These are phyloP conservation scores for Agonopterix subpropinquella DNA, from an alignment of 2,888 invertebrate genomes.

Conservation along the genomic window DNA sequence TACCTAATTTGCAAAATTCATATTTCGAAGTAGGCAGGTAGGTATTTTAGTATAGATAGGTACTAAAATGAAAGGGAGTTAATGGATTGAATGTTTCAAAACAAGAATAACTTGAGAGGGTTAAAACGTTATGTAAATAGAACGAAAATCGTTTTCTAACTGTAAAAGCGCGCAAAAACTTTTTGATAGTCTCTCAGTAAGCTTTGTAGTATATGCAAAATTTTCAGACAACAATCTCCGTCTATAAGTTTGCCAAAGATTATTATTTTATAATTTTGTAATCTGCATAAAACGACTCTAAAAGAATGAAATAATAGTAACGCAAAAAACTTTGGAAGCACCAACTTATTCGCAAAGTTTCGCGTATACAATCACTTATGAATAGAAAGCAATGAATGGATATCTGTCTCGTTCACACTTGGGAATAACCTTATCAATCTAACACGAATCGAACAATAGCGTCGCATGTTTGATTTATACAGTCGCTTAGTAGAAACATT, in stretches of 20 bases:
- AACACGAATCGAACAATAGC: slow-evolving; percentile 75
- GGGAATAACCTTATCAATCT: slow-evolving; percentile 73
- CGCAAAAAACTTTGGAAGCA: slow-evolving; percentile 5
- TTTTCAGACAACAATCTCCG: slow-evolving; percentile 13
- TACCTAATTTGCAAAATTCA: too few relatives aligned
- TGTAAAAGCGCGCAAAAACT: slow-evolving; percentile 55
- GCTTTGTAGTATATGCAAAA: slow-evolving; percentile 31
- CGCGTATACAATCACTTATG: slow-evolving; percentile 55
- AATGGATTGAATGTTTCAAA: slow-evolving; percentile 50
- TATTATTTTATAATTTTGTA: too few relatives aligned
- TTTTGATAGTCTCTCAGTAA: slow-evolving; percentile 49
- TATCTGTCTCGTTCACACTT: slow-evolving; percentile 72
- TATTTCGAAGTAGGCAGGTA: too few relatives aligned
- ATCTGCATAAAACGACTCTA: too few relatives aligned
- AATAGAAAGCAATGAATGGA: slow-evolving; percentile 62
- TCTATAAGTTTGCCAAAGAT: too few relatives aligned
- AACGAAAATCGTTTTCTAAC: slow-evolving; percentile 55
- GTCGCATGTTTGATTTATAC: slow-evolving; percentile 75
- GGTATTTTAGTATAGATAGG: slow-evolving; percentile 1
- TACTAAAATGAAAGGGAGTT: slow-evolving; percentile 26
- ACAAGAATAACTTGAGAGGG: slow-evolving; percentile 46
- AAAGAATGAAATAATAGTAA: too few relatives aligned
- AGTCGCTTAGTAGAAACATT: slow-evolving; percentile 75
- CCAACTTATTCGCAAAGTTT: slow-evolving; percentile 20
- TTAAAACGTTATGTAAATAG: slow-evolving; percentile 56